Conservation (phyloP, 2,797 vertebrate genomes). For the Anguilla pacifica region DNA sequence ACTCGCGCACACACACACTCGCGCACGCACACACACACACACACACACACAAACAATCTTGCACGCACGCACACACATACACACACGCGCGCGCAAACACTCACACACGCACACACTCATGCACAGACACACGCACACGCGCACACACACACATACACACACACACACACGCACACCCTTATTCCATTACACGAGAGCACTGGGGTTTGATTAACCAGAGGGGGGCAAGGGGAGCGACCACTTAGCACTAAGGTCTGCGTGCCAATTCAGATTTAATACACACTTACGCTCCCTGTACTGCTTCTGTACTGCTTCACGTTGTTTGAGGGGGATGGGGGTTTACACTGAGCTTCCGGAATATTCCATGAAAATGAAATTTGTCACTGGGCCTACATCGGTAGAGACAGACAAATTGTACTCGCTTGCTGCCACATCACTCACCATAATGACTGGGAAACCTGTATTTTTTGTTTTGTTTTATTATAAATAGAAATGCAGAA, state of each 20-base stretch:
- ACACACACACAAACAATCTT: too few relatives aligned
- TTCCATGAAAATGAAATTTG: neutral
- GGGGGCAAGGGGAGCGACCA: neutral
- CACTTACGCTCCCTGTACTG: neutral
- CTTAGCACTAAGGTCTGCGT: neutral
- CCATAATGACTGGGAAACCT: too few relatives aligned
- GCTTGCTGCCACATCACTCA: too few relatives aligned
- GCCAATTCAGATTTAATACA: neutral
- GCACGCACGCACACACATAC: neutral
- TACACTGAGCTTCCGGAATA: neutral
- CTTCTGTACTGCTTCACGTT: neutral
- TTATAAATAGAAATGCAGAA: neutral
- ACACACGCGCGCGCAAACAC: too few relatives aligned
- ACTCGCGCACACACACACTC: neutral
- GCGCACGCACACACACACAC: neutral
- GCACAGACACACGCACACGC: neutral
- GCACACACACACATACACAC: too few relatives aligned
- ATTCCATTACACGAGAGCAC: neutral
- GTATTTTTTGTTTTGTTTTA: too few relatives aligned
- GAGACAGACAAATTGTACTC: too few relatives aligned
- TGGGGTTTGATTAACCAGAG: neutral
- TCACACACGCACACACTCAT: neutral
- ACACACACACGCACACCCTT: neutral
- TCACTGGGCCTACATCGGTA: neutral
- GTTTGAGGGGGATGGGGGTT: too few relatives aligned